Evolutionary conservation across 2,113 vertebrate genomes (phyloP).

Genomic region (Scopus umbretta): DNA sequence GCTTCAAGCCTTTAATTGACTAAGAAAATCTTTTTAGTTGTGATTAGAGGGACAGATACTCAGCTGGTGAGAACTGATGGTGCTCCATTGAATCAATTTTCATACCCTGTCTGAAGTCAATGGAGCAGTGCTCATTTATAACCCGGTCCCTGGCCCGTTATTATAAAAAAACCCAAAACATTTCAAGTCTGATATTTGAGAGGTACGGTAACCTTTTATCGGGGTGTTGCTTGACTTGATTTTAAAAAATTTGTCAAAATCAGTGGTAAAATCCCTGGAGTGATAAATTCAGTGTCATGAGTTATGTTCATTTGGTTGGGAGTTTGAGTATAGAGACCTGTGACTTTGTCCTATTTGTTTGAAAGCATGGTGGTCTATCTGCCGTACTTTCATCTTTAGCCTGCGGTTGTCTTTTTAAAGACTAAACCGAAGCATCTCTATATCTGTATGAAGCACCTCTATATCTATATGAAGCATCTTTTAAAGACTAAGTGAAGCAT

Average conservation of each 20-base stretch:
- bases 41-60: constrained; percentile 53
- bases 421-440: not conserved
- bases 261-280: not conserved
- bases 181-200: not conserved
- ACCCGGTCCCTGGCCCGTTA: not conserved
- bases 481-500: not conserved
- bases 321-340: not conserved
- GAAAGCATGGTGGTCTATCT: not conserved
- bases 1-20: constrained; percentile 50
- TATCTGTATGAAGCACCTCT: not conserved
- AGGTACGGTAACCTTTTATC: not conserved
- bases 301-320: not conserved
- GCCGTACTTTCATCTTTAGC: not conserved
- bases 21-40: constrained; percentile 54
- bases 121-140: constrained; percentile 46
- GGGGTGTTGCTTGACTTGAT: not conserved
- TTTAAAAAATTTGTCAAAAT: constrained; percentile 1
- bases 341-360: not conserved
- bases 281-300: not conserved
- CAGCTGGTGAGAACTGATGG: constrained; percentile 18
- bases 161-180: not conserved
- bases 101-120: constrained; percentile 45
- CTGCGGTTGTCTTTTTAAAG: not conserved
- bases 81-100: constrained; percentile 43
- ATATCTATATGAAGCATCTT: not conserved